Conservation (phyloP, 2,888 invertebrate genomes). For the Mamestra brassicae region DNA sequence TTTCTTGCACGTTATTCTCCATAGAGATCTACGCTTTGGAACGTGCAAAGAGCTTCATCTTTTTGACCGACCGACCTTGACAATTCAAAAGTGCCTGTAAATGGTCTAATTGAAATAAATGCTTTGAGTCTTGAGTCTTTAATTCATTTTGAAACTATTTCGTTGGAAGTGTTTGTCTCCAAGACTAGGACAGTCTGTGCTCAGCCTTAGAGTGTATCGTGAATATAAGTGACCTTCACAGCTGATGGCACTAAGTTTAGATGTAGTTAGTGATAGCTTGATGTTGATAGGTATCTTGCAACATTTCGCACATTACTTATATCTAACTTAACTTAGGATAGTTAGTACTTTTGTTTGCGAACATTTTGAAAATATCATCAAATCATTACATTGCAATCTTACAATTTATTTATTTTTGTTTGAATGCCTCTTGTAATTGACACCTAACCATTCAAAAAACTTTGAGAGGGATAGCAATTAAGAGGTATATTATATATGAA, state of each 20-base stretch:
- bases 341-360: slow-evolving; percentile 11
- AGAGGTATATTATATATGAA: too few species aligned
- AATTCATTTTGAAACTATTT: too few species aligned
- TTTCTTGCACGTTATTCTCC: too few species aligned
- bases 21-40: too few species aligned
- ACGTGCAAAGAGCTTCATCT: too few species aligned
- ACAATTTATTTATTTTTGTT: not conserved
- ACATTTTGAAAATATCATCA: slow-evolving; percentile 4
- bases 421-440: not conserved
- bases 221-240: slow-evolving; percentile 40
- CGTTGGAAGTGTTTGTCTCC: not conserved
- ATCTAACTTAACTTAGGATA: not conserved
- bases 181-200: not conserved
- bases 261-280: slow-evolving; percentile 32
- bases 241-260: slow-evolving; percentile 27
- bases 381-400: not conserved
- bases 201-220: slow-evolving; percentile 11
- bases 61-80: too few species aligned
- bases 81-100: too few species aligned
- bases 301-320: slow-evolving; percentile 32
- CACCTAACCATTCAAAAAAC: not conserved
- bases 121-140: too few species aligned
- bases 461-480: too few species aligned
- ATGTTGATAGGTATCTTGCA: slow-evolving; percentile 31
- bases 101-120: too few species aligned